Evolutionary conservation across 2,797 vertebrate genomes (phyloP).

Genomic region (Syndactyla subalaris): DNA sequence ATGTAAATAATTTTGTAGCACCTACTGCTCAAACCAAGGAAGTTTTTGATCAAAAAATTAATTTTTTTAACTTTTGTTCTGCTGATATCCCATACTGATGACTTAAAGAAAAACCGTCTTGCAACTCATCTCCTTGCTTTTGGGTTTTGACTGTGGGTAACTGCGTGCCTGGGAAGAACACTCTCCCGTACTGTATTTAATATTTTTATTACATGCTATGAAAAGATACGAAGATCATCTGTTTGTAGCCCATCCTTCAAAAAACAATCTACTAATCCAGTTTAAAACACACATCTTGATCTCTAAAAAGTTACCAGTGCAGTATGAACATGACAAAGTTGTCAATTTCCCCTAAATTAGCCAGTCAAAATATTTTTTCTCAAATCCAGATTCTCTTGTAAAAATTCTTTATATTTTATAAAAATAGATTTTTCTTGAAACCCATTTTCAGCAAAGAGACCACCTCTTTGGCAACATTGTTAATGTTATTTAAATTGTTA

Average conservation of each 20-base stretch:
- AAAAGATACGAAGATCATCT: conserved; percentile 99
- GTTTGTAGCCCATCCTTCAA: conserved; percentile 98
- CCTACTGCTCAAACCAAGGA: conserved; percentile 99
- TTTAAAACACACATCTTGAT: conserved; percentile 99
- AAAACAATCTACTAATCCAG: conserved; percentile 97
- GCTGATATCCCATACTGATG: conserved; percentile 97
- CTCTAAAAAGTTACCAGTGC: conserved; percentile 99
- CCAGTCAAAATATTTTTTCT: conserved; percentile 99
- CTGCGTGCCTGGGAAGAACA: conserved; percentile 93
- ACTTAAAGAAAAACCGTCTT: conserved; percentile 96
- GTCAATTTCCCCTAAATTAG: conserved; percentile 98
- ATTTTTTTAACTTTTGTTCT: conserved; percentile 90
- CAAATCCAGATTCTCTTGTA: conserved; percentile 99
- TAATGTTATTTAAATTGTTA: conserved; percentile 95
- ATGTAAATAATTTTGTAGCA: conserved; percentile 99
- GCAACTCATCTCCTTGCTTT: conserved; percentile 99
- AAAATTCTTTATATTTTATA: conserved; percentile 99
- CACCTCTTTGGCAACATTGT: conserved; percentile 99
- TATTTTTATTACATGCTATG: conserved; percentile 99
- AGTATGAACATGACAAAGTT: conserved; percentile 99
- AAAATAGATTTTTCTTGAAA: conserved; percentile 99
- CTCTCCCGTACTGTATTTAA: conserved; percentile 95
- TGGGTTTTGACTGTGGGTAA: conserved; percentile 99
- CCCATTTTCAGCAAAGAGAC: conserved; percentile 99
- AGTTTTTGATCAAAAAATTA: conserved; percentile 92